Evolutionary conservation across 2,113 vertebrate genomes (phyloP).

Genomic region (Passer montanus): DNA sequence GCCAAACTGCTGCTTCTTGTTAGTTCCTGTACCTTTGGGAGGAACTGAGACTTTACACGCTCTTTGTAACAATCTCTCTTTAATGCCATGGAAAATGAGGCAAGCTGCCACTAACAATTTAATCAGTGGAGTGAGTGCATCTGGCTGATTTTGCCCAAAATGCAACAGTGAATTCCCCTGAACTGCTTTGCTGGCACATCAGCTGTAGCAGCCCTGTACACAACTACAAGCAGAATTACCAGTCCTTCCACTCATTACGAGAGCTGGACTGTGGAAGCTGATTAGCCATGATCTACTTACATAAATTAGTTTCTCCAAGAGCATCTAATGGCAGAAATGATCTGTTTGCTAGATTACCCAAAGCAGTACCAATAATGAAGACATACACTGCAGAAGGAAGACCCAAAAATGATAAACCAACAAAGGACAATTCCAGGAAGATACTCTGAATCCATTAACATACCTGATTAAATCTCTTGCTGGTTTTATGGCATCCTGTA

Average conservation of each 20-base stretch:
- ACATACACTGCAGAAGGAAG: not conserved
- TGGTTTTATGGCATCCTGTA: conserved; percentile 1
- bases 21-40: not conserved
- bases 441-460: not conserved
- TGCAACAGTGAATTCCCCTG: not conserved
- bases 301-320: not conserved
- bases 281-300: not conserved
- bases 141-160: not conserved
- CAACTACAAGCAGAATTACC: not conserved
- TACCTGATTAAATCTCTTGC: not conserved
- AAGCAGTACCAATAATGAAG: not conserved
- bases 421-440: not conserved
- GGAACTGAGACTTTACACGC: fast-evolving
- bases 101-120: not conserved
- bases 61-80: not conserved
- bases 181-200: not conserved
- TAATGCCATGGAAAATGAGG: not conserved
- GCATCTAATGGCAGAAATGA: not conserved
- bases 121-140: not conserved
- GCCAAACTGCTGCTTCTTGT: not conserved
- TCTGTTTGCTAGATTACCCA: not conserved
- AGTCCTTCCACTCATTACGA: not conserved
- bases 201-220: not conserved
- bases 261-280: not conserved
- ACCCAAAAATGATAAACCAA: not conserved